Conservation (phyloP, 2,113 vertebrate species). For the Vulpes ferrilata region DNA sequence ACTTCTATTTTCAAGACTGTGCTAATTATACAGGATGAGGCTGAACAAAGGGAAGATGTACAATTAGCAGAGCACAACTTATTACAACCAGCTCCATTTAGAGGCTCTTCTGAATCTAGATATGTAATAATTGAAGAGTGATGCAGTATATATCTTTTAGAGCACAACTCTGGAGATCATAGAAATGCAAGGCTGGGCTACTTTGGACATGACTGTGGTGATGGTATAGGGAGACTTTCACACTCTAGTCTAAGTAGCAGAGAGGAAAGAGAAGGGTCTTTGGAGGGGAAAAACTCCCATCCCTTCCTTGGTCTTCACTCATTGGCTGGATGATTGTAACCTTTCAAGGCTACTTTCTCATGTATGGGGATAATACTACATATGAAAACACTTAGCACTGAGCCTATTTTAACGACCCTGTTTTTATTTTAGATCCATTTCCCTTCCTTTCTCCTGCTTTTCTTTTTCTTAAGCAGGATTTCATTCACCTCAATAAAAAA, state of each 20-base stretch:
- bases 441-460: not conserved
- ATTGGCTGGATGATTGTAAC: not conserved
- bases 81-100: constrained; percentile 49
- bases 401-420: not conserved
- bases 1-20: constrained; percentile 71
- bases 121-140: not conserved
- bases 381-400: not conserved
- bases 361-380: not conserved
- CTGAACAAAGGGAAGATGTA: constrained; percentile 63
- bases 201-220: not conserved
- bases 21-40: constrained; percentile 73
- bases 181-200: not conserved
- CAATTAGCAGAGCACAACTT: constrained; percentile 59
- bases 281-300: not conserved
- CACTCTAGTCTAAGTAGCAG: not conserved
- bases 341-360: not conserved
- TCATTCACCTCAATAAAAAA: constrained; percentile 72
- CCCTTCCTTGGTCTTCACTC: not conserved
- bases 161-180: not conserved
- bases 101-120: constrained; percentile 24
- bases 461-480: constrained; percentile 53
- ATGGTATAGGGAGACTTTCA: not conserved
- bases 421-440: constrained; percentile 51
- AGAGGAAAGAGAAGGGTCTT: not conserved
- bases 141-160: not conserved